phyloP scores from a whole-genome alignment of 2,113 vertebrate species.

The Lipotes vexillifer region DNA sequence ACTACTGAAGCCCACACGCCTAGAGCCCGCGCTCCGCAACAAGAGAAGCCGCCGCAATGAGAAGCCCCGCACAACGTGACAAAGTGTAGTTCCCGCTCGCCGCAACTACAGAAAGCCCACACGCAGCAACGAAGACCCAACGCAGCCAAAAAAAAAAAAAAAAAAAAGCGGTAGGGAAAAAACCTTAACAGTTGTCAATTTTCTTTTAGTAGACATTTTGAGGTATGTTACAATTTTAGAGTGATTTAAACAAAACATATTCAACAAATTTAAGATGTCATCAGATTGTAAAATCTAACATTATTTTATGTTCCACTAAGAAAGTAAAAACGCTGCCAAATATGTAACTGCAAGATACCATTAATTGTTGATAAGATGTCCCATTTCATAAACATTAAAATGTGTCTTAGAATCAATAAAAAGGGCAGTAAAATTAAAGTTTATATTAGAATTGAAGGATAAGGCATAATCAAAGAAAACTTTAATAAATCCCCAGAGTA shows the following conservation, averaged over 20 bases:
- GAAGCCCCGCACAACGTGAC: too few relatives aligned
- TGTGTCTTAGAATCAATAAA: constrained; percentile 19
- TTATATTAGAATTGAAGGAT: background rate
- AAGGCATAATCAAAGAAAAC: constrained; percentile 21
- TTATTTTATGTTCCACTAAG: background rate
- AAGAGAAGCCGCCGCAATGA: too few relatives aligned
- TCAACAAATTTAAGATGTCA: background rate
- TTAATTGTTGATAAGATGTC: background rate
- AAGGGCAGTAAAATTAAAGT: background rate
- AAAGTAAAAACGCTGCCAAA: background rate
- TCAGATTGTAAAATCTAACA: background rate
- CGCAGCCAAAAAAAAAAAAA: too few relatives aligned
- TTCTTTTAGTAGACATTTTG: background rate
- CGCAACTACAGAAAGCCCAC: too few relatives aligned
- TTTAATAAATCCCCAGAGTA: background rate
- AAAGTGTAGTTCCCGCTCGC: too few relatives aligned
- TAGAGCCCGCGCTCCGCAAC: too few relatives aligned
- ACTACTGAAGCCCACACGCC: too few relatives aligned
- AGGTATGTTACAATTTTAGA: background rate
- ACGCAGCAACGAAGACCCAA: too few relatives aligned
- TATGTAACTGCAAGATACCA: background rate
- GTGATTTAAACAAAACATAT: background rate
- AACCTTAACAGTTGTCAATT: background rate
- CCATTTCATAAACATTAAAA: constrained; percentile 7
- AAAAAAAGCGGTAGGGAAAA: background rate